Conservation (phyloP, 2,113 vertebrate species). For the Phrynosoma platyrhinos region DNA sequence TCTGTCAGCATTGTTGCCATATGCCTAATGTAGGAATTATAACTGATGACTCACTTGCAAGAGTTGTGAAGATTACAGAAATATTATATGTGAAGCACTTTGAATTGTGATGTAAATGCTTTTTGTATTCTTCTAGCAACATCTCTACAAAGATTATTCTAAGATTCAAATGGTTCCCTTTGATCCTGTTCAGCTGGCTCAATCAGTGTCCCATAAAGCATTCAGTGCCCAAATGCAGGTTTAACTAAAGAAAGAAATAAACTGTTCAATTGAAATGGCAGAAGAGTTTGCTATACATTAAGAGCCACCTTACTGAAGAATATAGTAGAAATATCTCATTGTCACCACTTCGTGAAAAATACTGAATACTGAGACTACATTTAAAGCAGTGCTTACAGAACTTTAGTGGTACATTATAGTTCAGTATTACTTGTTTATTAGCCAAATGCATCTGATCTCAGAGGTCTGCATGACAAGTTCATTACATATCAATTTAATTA, state of each 20-base stretch:
- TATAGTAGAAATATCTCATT: conserved; percentile 28
- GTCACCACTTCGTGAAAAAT: background rate
- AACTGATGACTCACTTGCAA: background rate
- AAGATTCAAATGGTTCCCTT: background rate
- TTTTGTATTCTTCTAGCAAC: background rate
- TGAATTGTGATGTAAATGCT: background rate
- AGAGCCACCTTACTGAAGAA: conserved; percentile 30
- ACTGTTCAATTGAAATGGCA: background rate
- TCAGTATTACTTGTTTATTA: conserved; percentile 77
- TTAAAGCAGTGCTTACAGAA: conserved; percentile 56
- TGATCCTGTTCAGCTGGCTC: background rate
- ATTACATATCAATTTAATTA: conserved; percentile 89
- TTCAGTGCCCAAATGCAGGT: background rate
- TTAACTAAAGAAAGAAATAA: background rate
- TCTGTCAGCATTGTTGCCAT: background rate
- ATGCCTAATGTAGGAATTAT: background rate
- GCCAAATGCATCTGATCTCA: conserved; percentile 82
- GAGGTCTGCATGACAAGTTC: conserved; percentile 82
- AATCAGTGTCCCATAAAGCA: background rate
- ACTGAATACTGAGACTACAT: conserved; percentile 35
- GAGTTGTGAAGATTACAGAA: background rate
- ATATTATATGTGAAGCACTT: background rate
- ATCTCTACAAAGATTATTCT: background rate
- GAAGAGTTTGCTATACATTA: background rate
- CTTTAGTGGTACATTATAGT: conserved; percentile 68